Conservation (phyloP, 2,797 vertebrate species). For the Phataginus tricuspis region DNA sequence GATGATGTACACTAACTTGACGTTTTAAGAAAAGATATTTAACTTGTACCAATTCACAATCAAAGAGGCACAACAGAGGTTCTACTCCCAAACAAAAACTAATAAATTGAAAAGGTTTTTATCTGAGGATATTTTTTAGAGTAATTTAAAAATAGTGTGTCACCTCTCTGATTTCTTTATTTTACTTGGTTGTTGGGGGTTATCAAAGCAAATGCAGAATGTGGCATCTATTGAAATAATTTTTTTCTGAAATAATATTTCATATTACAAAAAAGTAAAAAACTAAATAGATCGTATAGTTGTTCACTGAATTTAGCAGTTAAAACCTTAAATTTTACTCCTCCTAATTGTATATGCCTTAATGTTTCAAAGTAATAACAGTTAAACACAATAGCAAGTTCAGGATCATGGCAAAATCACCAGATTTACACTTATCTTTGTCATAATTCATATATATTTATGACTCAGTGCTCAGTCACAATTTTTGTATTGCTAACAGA, state of each 20-base stretch:
- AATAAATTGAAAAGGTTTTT: not conserved
- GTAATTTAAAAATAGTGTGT: conserved; percentile 45
- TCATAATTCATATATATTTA: not conserved
- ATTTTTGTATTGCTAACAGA: conserved; percentile 17
- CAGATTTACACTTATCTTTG: not conserved
- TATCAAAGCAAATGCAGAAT: conserved; percentile 37
- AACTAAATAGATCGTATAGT: not conserved
- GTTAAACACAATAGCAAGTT: not conserved
- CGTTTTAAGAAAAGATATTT: not conserved
- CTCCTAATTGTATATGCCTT: not conserved
- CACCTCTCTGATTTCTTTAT: conserved; percentile 30
- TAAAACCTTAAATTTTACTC: conserved; percentile 48
- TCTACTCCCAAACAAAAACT: conserved; percentile 8
- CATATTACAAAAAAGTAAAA: conserved; percentile 13
- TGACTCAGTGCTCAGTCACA: not conserved
- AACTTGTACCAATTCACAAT: not conserved
- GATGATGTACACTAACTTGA: conserved; percentile 8
- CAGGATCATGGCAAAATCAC: conserved; percentile 50
- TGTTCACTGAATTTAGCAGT: conserved; percentile 31
- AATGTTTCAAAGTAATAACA: conserved; percentile 12
- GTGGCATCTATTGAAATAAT: not conserved
- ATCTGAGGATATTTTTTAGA: not conserved
- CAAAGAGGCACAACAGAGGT: not conserved
- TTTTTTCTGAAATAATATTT: not conserved
- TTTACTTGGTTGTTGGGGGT: not conserved